These are phyloP conservation scores for Saccopteryx bilineata DNA, from an alignment of 2,113 vertebrate species.

Conservation along the genomic window DNA sequence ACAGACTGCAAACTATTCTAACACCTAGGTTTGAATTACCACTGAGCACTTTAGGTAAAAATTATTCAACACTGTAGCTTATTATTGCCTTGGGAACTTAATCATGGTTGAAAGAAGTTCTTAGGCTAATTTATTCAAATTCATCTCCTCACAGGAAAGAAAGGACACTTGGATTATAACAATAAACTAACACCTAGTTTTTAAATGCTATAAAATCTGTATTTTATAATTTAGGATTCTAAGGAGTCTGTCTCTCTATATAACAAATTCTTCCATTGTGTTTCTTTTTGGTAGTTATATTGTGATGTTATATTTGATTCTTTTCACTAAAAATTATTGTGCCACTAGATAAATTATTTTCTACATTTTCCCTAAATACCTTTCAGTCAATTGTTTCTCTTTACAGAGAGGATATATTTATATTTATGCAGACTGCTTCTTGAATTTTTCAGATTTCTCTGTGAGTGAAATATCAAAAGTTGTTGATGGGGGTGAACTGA, in stretches of 20 bases:
- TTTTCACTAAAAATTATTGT: background rate
- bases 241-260: background rate
- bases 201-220: slow-evolving; percentile 13
- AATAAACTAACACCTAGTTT: background rate
- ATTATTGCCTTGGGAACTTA: slow-evolving; percentile 17
- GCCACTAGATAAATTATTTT: slow-evolving; percentile 8
- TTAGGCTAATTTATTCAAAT: background rate
- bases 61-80: background rate
- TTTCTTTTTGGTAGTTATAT: background rate
- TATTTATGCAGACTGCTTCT: slow-evolving; percentile 5
- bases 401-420: background rate
- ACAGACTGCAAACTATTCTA: slow-evolving; percentile 56
- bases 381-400: background rate
- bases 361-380: background rate
- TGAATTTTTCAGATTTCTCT: slow-evolving; percentile 40
- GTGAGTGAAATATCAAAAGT: background rate
- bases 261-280: background rate
- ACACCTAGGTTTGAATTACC: slow-evolving; percentile 76
- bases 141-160: background rate
- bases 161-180: background rate
- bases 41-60: slow-evolving; percentile 74
- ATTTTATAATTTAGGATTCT: background rate
- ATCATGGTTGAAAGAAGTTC: background rate
- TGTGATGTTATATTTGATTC: slow-evolving; percentile 34
- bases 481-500: background rate